Base-by-base conservation (phyloP, 2,113 vertebrate species). In the Arvicanthis niloticus region DNA sequence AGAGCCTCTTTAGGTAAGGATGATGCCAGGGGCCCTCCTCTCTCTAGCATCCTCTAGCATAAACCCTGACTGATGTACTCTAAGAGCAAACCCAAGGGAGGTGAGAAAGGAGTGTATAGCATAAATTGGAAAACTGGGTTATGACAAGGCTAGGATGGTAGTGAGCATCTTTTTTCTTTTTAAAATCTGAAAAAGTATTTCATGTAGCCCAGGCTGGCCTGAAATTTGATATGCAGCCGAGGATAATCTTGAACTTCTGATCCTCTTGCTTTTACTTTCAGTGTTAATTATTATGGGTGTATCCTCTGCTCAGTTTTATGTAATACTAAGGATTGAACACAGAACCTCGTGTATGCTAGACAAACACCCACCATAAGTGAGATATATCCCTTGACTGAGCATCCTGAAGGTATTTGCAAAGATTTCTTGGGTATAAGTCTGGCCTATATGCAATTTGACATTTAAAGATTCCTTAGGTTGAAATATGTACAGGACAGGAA, bases 401-500 rank as follows among this genome's bases (percentile, higher is more conserved):
- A 85, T 68, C 34, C 51, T 73, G 53, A 88, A 85, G 87, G 58
- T 3, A 8, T 68, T 9, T 53, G 56, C 37, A 37, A 93, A 85
- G 72, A 60, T 72, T 58, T 77, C 76, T 70, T 56, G 76, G 40
- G 7, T 78, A 62, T 76, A 86, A 91, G 5, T 73, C 42, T 87
- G 92, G 70, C 42, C 78, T 51, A 7, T 45, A 9, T 42, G 78
- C 56, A 91, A 72, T 53, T 76, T 51, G 45, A 67, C 65, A 81
- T 26, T 85, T 91, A 88, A 87, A 94, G 91, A 82, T 53, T 29
- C n/a, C 92, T 42, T 87, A 88, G 68, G 62, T 31, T 82, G 10
- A 93, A 91, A 90, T 42, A 60, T 62, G 22, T 34, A 95, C 5
- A 82, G 42, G n/a, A 88, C 9, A 53, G 60, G n/a, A 31, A 77